phyloP scores from a whole-genome alignment of 2,113 vertebrate genomes.

The Sialia sialis region DNA sequence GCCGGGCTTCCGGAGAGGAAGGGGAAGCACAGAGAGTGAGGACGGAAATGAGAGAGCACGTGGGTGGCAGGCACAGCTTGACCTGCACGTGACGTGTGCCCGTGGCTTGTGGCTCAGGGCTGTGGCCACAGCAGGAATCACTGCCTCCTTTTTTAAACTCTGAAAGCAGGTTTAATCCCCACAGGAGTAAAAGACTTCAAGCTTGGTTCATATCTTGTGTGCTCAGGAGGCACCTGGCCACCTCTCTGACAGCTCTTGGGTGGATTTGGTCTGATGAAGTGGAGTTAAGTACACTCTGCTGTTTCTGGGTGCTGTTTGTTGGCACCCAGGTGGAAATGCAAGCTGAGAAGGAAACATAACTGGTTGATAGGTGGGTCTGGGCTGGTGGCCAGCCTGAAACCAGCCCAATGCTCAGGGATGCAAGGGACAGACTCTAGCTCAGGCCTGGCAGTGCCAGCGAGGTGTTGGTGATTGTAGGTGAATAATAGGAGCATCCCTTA shows the following conservation, averaged over 20 bases:
- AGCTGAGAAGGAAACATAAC: background rate
- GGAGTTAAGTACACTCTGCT: background rate
- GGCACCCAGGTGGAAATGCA: background rate
- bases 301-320: background rate
- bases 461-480: background rate
- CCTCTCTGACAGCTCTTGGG: background rate
- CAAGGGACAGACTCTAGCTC: background rate
- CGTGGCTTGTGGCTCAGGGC: rapidly evolving
- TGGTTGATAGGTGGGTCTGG: background rate
- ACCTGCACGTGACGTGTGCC: rapidly evolving
- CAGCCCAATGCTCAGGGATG: background rate
- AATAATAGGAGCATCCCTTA: rapidly evolving
- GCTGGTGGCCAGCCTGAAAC: background rate
- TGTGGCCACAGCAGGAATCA: background rate
- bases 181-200: rapidly evolving
- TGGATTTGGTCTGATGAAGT: background rate
- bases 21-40: background rate
- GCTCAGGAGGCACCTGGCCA: background rate
- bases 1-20: background rate
- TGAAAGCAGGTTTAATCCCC: background rate
- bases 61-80: rapidly evolving
- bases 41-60: background rate
- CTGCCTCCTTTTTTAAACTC: background rate
- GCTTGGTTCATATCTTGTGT: background rate
- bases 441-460: background rate